Evolutionary conservation across 2,797 vertebrate genomes (phyloP).

Genomic region (Alectoris magna): DNA sequence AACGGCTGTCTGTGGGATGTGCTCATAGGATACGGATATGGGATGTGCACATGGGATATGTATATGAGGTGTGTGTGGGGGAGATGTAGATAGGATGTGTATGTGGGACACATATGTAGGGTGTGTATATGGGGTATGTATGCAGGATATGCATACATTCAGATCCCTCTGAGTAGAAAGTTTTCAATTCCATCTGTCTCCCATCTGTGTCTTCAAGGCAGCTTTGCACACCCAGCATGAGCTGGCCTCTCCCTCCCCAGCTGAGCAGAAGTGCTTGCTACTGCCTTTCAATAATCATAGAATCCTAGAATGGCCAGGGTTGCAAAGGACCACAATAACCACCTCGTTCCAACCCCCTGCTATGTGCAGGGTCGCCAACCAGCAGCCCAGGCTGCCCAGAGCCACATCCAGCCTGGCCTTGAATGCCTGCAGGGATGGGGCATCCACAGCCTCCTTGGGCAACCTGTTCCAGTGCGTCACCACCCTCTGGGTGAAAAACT

Average conservation of each 20-base stretch:
- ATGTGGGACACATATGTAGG: background rate
- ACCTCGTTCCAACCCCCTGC: too few relatives aligned
- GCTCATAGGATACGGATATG: fast-evolving
- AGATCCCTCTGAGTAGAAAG: background rate
- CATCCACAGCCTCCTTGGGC: too few relatives aligned
- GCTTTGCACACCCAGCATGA: background rate
- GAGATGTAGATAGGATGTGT: background rate
- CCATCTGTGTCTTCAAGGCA: background rate
- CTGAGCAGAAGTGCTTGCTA: background rate
- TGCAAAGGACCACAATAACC: too few relatives aligned
- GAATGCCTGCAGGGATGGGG: too few relatives aligned
- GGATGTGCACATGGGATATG: background rate
- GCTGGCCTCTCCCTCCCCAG: background rate
- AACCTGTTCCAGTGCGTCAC: too few relatives aligned
- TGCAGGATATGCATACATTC: fast-evolving
- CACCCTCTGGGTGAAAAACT: too few relatives aligned
- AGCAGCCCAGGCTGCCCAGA: too few relatives aligned
- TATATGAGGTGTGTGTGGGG: background rate
- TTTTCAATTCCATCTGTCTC: background rate
- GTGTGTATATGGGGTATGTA: fast-evolving
- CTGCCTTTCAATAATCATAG: background rate
- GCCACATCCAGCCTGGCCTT: too few relatives aligned
- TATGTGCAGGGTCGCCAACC: too few relatives aligned
- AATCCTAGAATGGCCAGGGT: too few relatives aligned
- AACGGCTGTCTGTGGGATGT: background rate